Evolutionary conservation across 23 tunicate species (phyloP).

Genomic region (Phallusia fumigata): DNA sequence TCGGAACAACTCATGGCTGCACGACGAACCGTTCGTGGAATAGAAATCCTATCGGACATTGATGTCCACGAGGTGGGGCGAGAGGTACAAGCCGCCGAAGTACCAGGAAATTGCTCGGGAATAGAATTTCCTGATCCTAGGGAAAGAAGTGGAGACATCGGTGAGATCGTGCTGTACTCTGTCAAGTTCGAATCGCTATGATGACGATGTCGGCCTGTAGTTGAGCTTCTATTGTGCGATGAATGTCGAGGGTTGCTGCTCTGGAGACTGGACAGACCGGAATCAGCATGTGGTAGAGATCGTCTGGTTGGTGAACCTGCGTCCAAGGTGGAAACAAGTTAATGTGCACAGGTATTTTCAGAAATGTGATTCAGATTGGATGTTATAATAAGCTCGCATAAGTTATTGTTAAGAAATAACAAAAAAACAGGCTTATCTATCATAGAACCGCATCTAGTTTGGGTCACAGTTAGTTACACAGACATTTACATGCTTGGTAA

Average conservation of each 20-base stretch:
- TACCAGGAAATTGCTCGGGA: neutral
- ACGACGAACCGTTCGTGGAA: neutral
- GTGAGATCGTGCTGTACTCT: neutral
- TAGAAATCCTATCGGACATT: neutral
- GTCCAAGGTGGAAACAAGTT: too few species aligned
- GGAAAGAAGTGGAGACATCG: neutral
- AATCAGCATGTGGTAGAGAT: neutral
- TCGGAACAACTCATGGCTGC: neutral
- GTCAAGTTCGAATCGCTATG: neutral
- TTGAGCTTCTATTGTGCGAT: neutral
- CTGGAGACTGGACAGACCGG: neutral
- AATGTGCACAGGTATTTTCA: too few species aligned
- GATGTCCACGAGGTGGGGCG: conserved; percentile 8
- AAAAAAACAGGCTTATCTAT: too few species aligned
- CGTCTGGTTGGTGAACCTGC: too few species aligned
- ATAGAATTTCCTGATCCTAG: neutral
- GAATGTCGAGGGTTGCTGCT: too few species aligned
- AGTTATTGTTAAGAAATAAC: too few species aligned
- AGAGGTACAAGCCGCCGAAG: neutral
- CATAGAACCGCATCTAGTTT: too few species aligned
- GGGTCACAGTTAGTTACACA: too few species aligned
- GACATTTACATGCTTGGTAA: too few species aligned
- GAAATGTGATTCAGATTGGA: too few species aligned
- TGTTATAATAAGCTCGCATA: too few species aligned
- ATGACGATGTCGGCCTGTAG: neutral